Evolutionary conservation across 2,888 invertebrate species (phyloP), one percentile per base, ranked within the genome.

Genomic region (Julus scandinavius): DNA sequence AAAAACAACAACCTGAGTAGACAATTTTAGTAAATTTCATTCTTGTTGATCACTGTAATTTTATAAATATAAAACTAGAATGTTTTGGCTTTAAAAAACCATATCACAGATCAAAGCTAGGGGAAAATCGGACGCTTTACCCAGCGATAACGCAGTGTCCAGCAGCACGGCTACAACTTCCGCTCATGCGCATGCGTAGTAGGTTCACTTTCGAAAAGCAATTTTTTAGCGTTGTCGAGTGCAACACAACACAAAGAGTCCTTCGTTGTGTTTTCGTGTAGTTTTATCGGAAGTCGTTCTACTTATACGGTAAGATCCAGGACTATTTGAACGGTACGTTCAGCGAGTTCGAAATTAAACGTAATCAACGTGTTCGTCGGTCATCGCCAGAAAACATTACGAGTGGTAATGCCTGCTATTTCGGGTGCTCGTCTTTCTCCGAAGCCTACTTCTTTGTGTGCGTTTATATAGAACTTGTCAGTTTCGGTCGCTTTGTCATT

Each of bases 361-460:
- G n/a, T n/a, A 63, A 63, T 63, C 58, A 63, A n/a, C 58, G 17
- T 2, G 45, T 63, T 29, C n/a, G 58, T 63, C 58, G 58, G 58
- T 63, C n/a, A n/a, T n/a, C n/a, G 58, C n/a, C 4, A 15, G 13
- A 17, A n/a, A 63, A 63, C 17, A 6, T 6, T 63, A n/a, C n/a
- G 58, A 63, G 58, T 63, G 58, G 58, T 63, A 63, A 63, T 63
- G 58, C 58, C 58, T 63, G 58, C 58, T 63, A 63, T 63, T 63
- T 63, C 58, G 58, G n/a, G 58, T n/a, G 54, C 13, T 54, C n/a
- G 58, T 63, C n/a, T 63, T 63, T 17, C 58, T 63, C 17, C 58
- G 58, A 63, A 63, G 58, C 58, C 58, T 63, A 63, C 58, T 63
- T 63, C 58, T 63, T 63, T 63, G 58, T 63, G n/a, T 63, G 58